phyloP scores from a whole-genome alignment of 2,113 vertebrate genomes.

The Mirza zaza region DNA sequence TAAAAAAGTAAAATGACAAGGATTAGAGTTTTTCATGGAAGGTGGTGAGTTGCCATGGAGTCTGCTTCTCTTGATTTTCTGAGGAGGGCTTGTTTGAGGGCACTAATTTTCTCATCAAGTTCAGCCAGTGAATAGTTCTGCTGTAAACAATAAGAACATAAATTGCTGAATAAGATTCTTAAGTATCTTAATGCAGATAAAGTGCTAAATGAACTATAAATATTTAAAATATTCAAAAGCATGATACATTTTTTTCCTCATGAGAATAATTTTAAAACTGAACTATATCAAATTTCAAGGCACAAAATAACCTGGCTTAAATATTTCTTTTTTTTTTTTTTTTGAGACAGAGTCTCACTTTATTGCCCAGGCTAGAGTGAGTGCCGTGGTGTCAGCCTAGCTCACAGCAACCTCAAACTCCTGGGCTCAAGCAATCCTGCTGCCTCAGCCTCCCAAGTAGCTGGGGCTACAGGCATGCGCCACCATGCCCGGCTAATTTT shows the following conservation, averaged over 20 bases:
- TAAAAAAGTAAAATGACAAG: conserved; percentile 50
- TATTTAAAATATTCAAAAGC: conserved; percentile 56
- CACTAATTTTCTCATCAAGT: conserved; percentile 97
- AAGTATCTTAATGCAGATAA: conserved; percentile 54
- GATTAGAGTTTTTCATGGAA: conserved; percentile 80
- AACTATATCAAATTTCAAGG: conserved; percentile 35
- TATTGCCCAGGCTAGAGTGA: too few species aligned
- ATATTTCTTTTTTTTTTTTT: too few species aligned
- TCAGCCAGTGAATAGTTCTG: conserved; percentile 95
- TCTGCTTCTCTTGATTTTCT: conserved; percentile 90
- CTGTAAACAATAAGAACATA: conserved; percentile 81
- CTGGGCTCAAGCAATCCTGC: too few species aligned
- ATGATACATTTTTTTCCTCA: not conserved
- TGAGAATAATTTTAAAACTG: conserved; percentile 10
- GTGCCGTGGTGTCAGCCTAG: too few species aligned
- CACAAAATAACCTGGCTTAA: conserved; percentile 24
- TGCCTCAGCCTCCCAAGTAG: too few species aligned
- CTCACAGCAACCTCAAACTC: too few species aligned
- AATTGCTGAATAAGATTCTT: conserved; percentile 72
- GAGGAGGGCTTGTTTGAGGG: conserved; percentile 92
- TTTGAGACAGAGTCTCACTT: too few species aligned
- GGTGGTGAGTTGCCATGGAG: conserved; percentile 84
- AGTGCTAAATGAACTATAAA: conserved; percentile 56
- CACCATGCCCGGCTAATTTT: too few species aligned
- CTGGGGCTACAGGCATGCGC: too few species aligned